phyloP scores from a whole-genome alignment of 2,113 vertebrate species.

The Suncus etruscus region DNA sequence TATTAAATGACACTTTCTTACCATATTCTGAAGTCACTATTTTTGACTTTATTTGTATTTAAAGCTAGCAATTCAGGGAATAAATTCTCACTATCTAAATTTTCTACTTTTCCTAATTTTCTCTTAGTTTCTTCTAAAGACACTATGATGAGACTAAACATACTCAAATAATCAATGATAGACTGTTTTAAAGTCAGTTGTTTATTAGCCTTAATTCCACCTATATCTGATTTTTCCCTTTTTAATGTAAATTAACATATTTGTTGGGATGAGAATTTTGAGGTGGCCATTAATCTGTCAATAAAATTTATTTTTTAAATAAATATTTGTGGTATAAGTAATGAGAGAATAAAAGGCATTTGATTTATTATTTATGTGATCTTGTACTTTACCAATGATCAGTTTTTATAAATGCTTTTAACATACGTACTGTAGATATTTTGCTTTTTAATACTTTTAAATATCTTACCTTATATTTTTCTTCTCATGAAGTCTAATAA shows the following conservation, averaged over 20 bases:
- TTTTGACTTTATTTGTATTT: background rate
- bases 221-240: background rate
- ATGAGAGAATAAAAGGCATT: background rate
- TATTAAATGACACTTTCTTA: background rate
- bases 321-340: background rate
- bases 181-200: background rate
- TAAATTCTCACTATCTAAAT: background rate
- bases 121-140: background rate
- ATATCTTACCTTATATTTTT: background rate
- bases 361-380: slow-evolving; percentile 14
- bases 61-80: background rate
- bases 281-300: background rate
- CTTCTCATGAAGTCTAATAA: background rate
- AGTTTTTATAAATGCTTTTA: slow-evolving; percentile 25
- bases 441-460: background rate
- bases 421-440: background rate
- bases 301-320: background rate
- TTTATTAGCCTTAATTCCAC: background rate
- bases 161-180: background rate
- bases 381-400: background rate
- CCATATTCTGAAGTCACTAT: background rate
- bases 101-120: background rate
- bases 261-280: background rate
- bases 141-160: background rate
- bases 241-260: background rate